Percentiles rank a stretch among this genome's conserved stretches.
phyloP scores from a whole-genome alignment of 2,113 vertebrate genomes.

The Eleginops maclovinus region DNA sequence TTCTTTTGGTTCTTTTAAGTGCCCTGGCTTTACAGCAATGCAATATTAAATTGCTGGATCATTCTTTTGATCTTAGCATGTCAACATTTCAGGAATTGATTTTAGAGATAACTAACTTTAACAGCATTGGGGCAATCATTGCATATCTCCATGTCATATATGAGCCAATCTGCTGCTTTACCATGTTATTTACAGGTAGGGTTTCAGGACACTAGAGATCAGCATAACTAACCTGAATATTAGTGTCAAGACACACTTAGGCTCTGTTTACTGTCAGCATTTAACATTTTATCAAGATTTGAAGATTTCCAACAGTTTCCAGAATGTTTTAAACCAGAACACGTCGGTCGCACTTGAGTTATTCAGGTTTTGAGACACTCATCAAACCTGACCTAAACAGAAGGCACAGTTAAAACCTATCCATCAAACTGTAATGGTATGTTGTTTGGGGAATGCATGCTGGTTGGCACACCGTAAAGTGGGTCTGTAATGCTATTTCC shows the following conservation, averaged over 20 bases:
- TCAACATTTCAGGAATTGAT: too few relatives aligned
- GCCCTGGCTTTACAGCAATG: too few relatives aligned
- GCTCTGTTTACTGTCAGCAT: conserved; percentile 45
- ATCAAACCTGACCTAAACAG: conserved; percentile 56
- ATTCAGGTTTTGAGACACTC: conserved; percentile 48
- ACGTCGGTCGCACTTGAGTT: conserved; percentile 40
- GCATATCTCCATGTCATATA: too few relatives aligned
- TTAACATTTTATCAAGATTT: conserved; percentile 33
- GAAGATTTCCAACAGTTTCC: conserved; percentile 19
- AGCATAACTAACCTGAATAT: conserved; percentile 1
- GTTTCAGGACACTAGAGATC: background rate
- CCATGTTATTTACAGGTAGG: background rate
- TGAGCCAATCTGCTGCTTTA: background rate
- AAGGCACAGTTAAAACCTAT: conserved; percentile 42
- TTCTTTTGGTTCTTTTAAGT: too few relatives aligned
- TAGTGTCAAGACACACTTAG: conserved; percentile 35
- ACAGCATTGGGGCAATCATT: too few relatives aligned
- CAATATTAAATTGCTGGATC: background rate
- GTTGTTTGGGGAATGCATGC: conserved; percentile 21
- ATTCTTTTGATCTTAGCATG: background rate
- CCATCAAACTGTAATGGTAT: conserved; percentile 56
- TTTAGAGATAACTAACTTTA: too few relatives aligned
- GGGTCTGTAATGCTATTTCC: conserved; percentile 34
- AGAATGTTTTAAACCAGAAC: conserved; percentile 4
- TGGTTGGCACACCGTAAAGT: conserved; percentile 28